Evolutionary conservation across 2,888 invertebrate genomes (phyloP), one percentile per base, ranked within the genome.

Genomic region (Listrodromus nycthemerus): DNA sequence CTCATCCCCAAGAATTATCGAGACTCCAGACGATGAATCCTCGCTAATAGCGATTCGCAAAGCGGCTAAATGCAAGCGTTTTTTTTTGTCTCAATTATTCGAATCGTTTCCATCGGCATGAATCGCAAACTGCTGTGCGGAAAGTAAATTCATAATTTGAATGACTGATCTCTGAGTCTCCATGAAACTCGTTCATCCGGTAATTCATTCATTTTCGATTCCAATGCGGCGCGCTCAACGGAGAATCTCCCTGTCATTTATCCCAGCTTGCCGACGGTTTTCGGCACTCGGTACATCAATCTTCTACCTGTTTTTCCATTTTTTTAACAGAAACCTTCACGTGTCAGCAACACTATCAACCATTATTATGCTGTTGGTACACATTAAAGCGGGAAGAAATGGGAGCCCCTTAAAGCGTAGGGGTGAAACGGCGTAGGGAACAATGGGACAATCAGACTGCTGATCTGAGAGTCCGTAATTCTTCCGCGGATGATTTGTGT

Each of bases 1-100:
- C 63, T 70, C 70, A 63, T 58, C 52, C 66, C 52, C 19, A 13
- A 45, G 65, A 66, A 82, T 78, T 70, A 78, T 78, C 50, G 50
- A 63, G 24, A 50, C 33, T 50, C 21, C 37, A 33, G 21, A 50
- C 41, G 58, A 65, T 52, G 50, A 50, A 45, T 78, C 69, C 58
- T 21, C 13, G 30, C 8, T n/a, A n/a, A 55, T 52, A 16, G 52
- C 55, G 55, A 55, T 10, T 55, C 55, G 41, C 21, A 13, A 24
- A 70, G 52, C 52, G 70, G 21, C 55, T 71, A 21, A 71, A 55
- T 50, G 21, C 45, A 65, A 73, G 45, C 27, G 16, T 50, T 63
- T 73, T 1, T n/a, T 24, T 65, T 65, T 65, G 10, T 65, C 65
- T 37, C 21, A 65, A 65, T 65, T 65, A 65, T 65, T 16, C 33